phyloP scores from a whole-genome alignment of 2,888 invertebrate genomes.

The Mesoligia furuncula region DNA sequence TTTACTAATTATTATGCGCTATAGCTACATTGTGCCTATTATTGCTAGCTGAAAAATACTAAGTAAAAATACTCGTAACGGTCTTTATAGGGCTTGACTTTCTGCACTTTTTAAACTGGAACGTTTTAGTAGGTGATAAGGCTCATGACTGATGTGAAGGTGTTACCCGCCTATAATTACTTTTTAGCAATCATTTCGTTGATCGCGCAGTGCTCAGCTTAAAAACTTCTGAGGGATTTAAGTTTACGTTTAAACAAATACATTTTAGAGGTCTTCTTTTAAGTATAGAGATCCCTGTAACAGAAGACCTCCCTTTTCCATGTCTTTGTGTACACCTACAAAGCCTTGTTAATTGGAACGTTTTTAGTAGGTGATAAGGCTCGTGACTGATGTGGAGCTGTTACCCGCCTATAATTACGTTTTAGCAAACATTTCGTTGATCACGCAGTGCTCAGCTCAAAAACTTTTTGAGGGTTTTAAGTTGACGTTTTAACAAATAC shows the following conservation, averaged over 20 bases:
- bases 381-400: background rate
- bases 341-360: too few species aligned
- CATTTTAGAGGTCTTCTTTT: too few species aligned
- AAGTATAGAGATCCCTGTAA: too few species aligned
- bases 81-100: background rate
- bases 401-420: conserved; percentile 18
- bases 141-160: background rate
- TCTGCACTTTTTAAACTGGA: background rate
- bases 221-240: background rate
- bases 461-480: background rate
- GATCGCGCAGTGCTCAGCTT: background rate
- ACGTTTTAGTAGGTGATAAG: background rate
- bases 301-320: too few species aligned
- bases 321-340: too few species aligned
- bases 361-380: background rate
- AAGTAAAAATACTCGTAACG: background rate
- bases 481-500: too few species aligned
- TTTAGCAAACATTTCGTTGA: conserved; percentile 18
- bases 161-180: conserved; percentile 16
- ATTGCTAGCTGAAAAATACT: background rate
- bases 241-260: too few species aligned
- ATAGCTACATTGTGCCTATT: background rate
- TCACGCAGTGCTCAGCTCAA: background rate
- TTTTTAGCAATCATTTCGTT: conserved; percentile 21
- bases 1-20: background rate